A percentile compares a stretch with the other conserved stretches of the same genome.
phyloP scores from a whole-genome alignment of 2,888 invertebrate species.

The Nephrotoma guestfalica region DNA sequence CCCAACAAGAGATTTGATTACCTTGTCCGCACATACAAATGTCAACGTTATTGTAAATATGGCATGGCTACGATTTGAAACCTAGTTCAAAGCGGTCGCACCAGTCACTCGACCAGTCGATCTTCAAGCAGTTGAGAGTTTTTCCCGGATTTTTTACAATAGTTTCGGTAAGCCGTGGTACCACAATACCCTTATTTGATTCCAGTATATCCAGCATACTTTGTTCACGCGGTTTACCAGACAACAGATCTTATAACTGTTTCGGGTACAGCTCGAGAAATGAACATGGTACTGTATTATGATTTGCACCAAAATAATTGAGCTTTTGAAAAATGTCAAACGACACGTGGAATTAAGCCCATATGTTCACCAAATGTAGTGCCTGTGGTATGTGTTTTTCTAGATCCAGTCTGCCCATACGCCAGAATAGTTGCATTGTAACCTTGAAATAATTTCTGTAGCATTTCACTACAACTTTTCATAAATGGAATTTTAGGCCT shows the following conservation, averaged over 20 bases:
- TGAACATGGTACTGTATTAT: conserved; percentile 54
- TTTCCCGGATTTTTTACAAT: conserved; percentile 45
- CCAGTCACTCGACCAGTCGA: conserved; percentile 67
- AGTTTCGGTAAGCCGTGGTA: conserved; percentile 47
- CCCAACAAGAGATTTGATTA: conserved; percentile 48
- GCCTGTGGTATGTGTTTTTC: conserved; percentile 91
- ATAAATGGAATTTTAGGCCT: conserved; percentile 59
- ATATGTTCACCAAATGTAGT: conserved; percentile 53
- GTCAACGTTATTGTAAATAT: conserved; percentile 64
- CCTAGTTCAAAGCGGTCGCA: conserved; percentile 82
- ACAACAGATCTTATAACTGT: conserved; percentile 69
- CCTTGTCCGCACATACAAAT: conserved; percentile 38
- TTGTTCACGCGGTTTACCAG: conserved; percentile 49
- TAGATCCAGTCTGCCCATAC: conserved; percentile 91
- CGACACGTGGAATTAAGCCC: conserved; percentile 80
- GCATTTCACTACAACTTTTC: conserved; percentile 51
- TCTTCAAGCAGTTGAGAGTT: conserved; percentile 56
- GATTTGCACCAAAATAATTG: conserved; percentile 32
- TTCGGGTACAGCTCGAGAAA: conserved; percentile 88
- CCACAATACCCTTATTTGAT: conserved; percentile 43
- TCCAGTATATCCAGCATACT: conserved; percentile 70
- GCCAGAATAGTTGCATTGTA: conserved; percentile 90
- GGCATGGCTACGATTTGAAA: conserved; percentile 81
- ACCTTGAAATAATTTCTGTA: conserved; percentile 67
- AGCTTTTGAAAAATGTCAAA: conserved; percentile 66